Evolutionary conservation across 2,113 vertebrate species (phyloP).

Genomic region (Boleophthalmus pectinirostris): DNA sequence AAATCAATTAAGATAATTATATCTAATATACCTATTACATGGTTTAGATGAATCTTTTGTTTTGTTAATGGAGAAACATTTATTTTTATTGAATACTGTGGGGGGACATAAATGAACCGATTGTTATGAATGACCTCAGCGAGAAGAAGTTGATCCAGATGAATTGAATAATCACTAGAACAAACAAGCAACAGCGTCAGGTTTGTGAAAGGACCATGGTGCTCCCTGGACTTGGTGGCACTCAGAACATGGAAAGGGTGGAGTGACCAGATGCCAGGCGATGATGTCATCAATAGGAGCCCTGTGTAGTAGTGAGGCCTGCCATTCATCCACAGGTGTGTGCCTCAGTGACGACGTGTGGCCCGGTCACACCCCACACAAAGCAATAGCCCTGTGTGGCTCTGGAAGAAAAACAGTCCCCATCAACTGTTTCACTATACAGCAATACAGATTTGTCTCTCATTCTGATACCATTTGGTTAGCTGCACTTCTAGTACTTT

Average conservation of each 20-base stretch:
- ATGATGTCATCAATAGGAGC: conserved; percentile 80
- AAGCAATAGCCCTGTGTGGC: conserved; percentile 45
- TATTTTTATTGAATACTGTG: neutral
- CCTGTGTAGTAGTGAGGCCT: conserved; percentile 70
- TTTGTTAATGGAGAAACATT: neutral
- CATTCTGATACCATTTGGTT: conserved; percentile 45
- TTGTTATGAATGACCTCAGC: conserved; percentile 32
- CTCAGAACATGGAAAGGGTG: conserved; percentile 68
- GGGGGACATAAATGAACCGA: conserved; percentile 10
- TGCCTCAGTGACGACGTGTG: conserved; percentile 23
- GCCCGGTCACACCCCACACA: conserved; percentile 41
- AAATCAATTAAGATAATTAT: neutral
- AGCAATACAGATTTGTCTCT: conserved; percentile 48
- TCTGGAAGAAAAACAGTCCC: conserved; percentile 46
- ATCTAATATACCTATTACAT: too few species aligned
- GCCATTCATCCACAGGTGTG: conserved; percentile 66
- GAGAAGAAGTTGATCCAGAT: conserved; percentile 30
- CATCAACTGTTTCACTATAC: conserved; percentile 29
- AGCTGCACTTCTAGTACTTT: conserved; percentile 52
- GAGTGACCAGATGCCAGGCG: conserved; percentile 64
- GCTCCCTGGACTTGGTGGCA: conserved; percentile 47
- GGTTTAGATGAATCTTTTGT: too few species aligned
- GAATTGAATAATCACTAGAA: conserved; percentile 62
- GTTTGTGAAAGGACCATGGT: conserved; percentile 57
- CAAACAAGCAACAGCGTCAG: conserved; percentile 60